These are phyloP conservation scores for Heterodera schachtii DNA, from an alignment of 1,140 invertebrate genomes.

Conservation along the genomic window DNA sequence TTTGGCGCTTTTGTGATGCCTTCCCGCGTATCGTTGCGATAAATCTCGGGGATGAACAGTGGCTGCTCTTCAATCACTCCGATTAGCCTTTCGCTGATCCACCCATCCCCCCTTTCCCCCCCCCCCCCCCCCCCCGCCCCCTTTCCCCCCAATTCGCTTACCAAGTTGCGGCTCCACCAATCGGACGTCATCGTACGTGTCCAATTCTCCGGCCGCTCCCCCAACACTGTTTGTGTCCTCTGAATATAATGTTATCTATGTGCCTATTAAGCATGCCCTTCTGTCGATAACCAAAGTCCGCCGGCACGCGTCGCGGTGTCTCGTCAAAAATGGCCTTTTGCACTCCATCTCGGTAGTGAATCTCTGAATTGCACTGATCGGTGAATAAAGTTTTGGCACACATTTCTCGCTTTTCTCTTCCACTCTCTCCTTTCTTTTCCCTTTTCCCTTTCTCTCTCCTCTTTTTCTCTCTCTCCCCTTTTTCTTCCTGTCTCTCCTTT, in stretches of 20 bases:
- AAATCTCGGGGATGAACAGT: slow-evolving; percentile 57
- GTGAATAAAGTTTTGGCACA: too few species aligned
- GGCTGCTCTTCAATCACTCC: slow-evolving; percentile 38
- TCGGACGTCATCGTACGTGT: slow-evolving; percentile 54
- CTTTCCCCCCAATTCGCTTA: neutral
- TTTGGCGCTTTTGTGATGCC: slow-evolving; percentile 11
- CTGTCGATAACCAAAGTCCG: slow-evolving; percentile 37
- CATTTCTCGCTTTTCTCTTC: too few species aligned
- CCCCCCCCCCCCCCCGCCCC: neutral
- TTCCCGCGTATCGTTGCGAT: slow-evolving; percentile 55
- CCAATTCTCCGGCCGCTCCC: slow-evolving; percentile 34
- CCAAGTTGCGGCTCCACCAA: slow-evolving; percentile 43
- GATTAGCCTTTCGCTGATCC: neutral
- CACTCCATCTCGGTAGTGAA: slow-evolving; percentile 53
- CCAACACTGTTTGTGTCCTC: slow-evolving; percentile 32
- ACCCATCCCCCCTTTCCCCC: neutral
- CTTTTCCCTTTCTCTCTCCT: too few species aligned
- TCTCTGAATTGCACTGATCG: neutral
- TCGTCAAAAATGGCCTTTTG: slow-evolving; percentile 61
- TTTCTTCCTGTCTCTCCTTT: too few species aligned
- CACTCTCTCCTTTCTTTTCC: too few species aligned
- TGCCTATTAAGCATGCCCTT: neutral
- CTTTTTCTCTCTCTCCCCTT: too few species aligned
- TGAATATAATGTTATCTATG: slow-evolving; percentile 20
- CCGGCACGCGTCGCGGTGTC: slow-evolving; percentile 32